Evolutionary conservation across 2,797 vertebrate species (phyloP).

Genomic region (Bradypodion pumilum): DNA sequence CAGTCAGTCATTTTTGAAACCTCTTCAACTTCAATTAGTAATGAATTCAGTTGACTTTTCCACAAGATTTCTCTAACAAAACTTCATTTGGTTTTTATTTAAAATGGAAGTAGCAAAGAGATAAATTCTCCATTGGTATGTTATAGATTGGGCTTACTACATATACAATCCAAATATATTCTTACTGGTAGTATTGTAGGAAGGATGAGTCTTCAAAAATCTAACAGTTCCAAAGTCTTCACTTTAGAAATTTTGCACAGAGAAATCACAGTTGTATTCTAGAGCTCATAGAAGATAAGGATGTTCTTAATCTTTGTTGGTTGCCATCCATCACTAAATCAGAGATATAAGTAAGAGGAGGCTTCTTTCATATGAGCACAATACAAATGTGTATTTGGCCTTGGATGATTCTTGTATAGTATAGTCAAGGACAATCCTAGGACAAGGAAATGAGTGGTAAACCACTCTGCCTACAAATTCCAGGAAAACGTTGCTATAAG

Average conservation of each 20-base stretch:
- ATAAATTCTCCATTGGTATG: conserved; percentile 1
- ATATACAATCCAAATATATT: conserved; percentile 32
- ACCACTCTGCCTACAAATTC: too few species aligned
- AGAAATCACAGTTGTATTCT: conserved; percentile 35
- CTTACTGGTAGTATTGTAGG: conserved; percentile 40
- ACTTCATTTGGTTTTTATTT: neutral
- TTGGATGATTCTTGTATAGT: too few species aligned
- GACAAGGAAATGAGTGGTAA: too few species aligned
- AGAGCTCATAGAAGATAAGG: conserved; percentile 56
- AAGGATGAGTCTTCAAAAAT: conserved; percentile 48
- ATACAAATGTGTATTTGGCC: conserved; percentile 60
- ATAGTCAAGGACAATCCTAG: too few species aligned
- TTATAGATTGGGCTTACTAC: conserved; percentile 40
- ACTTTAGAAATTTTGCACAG: conserved; percentile 38
- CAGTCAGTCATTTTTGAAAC: conserved; percentile 53
- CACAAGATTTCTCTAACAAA: conserved; percentile 19
- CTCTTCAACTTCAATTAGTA: conserved; percentile 34
- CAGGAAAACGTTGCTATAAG: too few species aligned
- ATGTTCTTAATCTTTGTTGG: conserved; percentile 62
- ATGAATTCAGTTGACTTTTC: neutral
- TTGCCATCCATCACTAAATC: conserved; percentile 52
- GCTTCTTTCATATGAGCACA: conserved; percentile 56
- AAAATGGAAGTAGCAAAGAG: conserved; percentile 42
- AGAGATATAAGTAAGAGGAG: neutral
- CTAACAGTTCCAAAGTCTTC: conserved; percentile 43